Evolutionary conservation across 2,888 invertebrate species (phyloP).

Genomic region (Andrena chrysosceles): DNA sequence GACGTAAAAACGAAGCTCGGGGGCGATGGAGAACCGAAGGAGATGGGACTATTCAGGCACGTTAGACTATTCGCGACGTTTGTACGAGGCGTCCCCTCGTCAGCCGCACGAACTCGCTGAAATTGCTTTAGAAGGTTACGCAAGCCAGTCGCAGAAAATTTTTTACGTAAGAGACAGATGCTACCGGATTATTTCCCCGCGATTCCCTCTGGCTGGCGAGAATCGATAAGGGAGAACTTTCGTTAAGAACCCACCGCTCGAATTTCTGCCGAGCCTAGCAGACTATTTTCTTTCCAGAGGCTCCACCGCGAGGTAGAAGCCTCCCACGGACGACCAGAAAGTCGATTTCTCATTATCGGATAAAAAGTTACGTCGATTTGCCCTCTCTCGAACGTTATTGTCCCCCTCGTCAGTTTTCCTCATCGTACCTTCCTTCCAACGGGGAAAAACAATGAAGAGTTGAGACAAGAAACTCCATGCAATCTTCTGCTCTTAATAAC

Average conservation of each 20-base stretch:
- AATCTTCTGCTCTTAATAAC: conserved; percentile 20
- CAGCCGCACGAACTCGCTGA: conserved; percentile 5
- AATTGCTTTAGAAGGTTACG: conserved; percentile 32
- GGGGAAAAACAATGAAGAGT: neutral
- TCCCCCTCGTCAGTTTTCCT: neutral
- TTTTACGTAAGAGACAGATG: conserved; percentile 19
- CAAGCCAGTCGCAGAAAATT: conserved; percentile 2
- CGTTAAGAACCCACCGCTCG: neutral
- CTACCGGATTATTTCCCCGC: conserved; percentile 3
- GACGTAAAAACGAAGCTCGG: neutral
- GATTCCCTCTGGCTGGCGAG: neutral
- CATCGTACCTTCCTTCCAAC: neutral
- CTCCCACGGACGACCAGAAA: neutral
- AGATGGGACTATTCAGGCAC: neutral
- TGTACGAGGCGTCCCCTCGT: conserved; percentile 17
- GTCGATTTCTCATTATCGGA: conserved; percentile 41
- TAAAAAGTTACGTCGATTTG: conserved; percentile 7
- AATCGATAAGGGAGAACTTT: neutral
- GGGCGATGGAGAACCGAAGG: neutral
- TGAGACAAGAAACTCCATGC: neutral
- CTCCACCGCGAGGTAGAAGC: neutral
- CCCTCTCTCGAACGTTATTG: neutral
- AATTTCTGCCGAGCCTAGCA: neutral
- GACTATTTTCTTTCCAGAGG: neutral
- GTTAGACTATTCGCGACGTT: neutral